These are phyloP conservation scores for Narcine bancroftii DNA, from an alignment of 2,113 vertebrate genomes.

Conservation along the genomic window DNA sequence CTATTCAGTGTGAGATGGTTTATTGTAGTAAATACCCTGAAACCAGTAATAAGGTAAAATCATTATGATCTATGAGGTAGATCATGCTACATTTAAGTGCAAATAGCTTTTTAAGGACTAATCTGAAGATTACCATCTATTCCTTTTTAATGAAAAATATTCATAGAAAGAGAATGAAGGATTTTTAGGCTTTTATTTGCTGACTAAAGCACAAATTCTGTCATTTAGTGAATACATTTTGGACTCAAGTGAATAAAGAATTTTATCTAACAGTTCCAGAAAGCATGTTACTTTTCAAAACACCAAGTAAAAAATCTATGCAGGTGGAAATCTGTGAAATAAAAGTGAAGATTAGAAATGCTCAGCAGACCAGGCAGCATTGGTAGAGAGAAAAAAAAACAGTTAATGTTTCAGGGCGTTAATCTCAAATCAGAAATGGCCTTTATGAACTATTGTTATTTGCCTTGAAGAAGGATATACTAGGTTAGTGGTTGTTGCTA, in stretches of 20 bases:
- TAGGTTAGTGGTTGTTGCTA: no score
- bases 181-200: not conserved
- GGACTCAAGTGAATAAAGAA: not conserved
- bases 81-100: not conserved
- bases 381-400: no score
- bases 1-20: not conserved
- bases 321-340: no score
- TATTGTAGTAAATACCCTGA: not conserved
- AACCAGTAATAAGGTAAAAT: not conserved
- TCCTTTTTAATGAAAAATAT: not conserved
- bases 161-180: not conserved
- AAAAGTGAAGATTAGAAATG: no score
- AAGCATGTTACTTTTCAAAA: no score
- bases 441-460: not conserved
- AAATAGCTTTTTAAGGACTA: not conserved
- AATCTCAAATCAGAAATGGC: not conserved
- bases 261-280: no score
- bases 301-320: no score
- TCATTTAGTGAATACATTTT: not conserved
- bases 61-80: not conserved
- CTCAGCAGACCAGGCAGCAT: no score
- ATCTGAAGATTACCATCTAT: not conserved
- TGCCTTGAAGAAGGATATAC: not conserved
- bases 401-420: no score
- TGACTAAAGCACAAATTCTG: no score